Percentiles rank a stretch among this genome's conserved stretches.
Evolutionary conservation across 2,888 invertebrate genomes (phyloP).

Genomic region (Hirtodrosophila confusa): DNA sequence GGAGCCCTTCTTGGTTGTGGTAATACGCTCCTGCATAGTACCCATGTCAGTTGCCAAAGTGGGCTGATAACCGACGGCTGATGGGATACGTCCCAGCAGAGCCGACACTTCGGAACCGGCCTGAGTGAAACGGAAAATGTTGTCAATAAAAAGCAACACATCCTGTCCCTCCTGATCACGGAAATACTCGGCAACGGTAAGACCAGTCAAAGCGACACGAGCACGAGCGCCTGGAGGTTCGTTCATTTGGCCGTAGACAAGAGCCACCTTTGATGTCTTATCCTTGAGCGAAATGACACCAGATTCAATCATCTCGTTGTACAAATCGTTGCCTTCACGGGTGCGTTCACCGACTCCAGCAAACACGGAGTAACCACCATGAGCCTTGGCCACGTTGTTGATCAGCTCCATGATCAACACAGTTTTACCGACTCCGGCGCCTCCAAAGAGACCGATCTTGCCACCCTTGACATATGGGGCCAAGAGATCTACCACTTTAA

Average conservation of each 20-base stretch:
- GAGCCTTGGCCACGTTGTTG: slow-evolving; percentile 97
- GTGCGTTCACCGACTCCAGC: slow-evolving; percentile 98
- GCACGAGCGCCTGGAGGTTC: slow-evolving; percentile 98
- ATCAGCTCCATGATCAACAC: slow-evolving; percentile 98
- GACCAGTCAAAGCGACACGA: slow-evolving; percentile 95
- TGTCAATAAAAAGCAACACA: slow-evolving; percentile 97
- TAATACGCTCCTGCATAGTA: slow-evolving; percentile 97
- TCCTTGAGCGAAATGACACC: slow-evolving; percentile 96
- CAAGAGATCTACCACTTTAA: slow-evolving; percentile 94
- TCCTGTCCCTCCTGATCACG: slow-evolving; percentile 97
- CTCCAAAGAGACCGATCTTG: slow-evolving; percentile 96
- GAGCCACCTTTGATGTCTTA: slow-evolving; percentile 92
- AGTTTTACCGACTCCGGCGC: slow-evolving; percentile 97
- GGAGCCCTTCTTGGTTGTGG: slow-evolving; percentile 96
- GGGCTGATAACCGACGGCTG: slow-evolving; percentile 97
- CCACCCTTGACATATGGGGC: slow-evolving; percentile 97
- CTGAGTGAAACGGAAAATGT: slow-evolving; percentile 97
- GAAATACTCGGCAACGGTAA: slow-evolving; percentile 97
- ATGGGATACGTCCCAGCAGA: slow-evolving; percentile 96
- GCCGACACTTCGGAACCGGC: slow-evolving; percentile 96
- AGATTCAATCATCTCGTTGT: slow-evolving; percentile 97
- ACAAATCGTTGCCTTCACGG: slow-evolving; percentile 97
- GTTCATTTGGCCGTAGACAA: slow-evolving; percentile 98
- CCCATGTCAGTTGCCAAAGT: slow-evolving; percentile 98
- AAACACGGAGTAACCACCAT: slow-evolving; percentile 98